phyloP scores from a whole-genome alignment of 2,113 vertebrate species.

The Excalfactoria chinensis region DNA sequence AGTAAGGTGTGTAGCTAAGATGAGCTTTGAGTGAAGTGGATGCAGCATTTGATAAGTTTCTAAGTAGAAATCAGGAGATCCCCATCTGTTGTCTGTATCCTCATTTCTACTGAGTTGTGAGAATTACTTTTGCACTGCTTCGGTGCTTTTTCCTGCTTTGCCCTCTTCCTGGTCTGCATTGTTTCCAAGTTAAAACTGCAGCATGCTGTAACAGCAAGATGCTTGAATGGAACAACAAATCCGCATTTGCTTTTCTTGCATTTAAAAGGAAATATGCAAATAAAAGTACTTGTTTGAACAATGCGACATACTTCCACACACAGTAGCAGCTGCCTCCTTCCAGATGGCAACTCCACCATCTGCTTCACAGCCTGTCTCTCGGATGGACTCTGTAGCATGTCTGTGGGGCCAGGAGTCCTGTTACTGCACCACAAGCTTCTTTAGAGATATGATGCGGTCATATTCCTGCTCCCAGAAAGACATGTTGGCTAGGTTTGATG shows the following conservation, averaged over 20 bases:
- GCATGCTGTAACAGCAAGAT: not conserved
- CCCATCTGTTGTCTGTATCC: not conserved
- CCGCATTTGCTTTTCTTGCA: not conserved
- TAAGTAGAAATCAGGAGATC: not conserved
- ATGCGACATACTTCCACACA: not conserved
- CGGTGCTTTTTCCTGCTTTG: not conserved
- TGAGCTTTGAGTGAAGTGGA: not conserved
- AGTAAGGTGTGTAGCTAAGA: not conserved
- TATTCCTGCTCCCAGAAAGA: not conserved
- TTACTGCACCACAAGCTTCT: accelerated
- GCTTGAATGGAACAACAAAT: not conserved
- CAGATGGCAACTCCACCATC: not conserved
- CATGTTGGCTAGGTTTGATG: not conserved
- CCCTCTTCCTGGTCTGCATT: not conserved
- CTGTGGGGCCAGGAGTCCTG: accelerated
- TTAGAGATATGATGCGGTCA: not conserved
- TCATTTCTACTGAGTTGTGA: not conserved
- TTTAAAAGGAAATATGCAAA: not conserved
- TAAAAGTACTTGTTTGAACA: constrained; percentile 1
- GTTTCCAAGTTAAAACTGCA: not conserved
- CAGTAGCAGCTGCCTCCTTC: not conserved
- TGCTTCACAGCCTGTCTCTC: not conserved
- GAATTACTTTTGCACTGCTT: not conserved
- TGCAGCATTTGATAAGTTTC: not conserved
- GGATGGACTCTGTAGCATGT: not conserved